Base-by-base conservation (phyloP, 2,113 vertebrate genomes). In the Notothenia rossii region DNA sequence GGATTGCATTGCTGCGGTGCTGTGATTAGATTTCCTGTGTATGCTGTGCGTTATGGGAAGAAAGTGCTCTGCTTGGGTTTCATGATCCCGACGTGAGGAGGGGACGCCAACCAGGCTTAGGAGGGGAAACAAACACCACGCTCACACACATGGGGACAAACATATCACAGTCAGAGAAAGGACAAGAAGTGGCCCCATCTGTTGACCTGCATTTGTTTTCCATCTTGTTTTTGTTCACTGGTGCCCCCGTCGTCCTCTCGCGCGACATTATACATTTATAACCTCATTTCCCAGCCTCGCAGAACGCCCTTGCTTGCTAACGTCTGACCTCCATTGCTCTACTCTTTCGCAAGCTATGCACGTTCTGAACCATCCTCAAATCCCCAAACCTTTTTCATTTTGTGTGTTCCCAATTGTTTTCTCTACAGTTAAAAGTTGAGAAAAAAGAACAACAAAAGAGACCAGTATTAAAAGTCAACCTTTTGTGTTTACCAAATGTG, bases 21-120 rank as follows among this genome's bases (percentile, higher is more conserved):
- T 73, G 80, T 88, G 88, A 93, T 92, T 92, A 83, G 66, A 89
- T 89, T 91, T 89, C 92, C 86, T 92, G 92, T 92, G 91, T 89
- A 86, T 82, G 75, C 79, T 75, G 29, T 17, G 48, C 48, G 61
- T 82, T 88, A 84, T 82, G 74, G 66, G 77, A 86, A 81, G 85
- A 80, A 89, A 90, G 62, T 45, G 25, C 43, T 60, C 70, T 17
- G 48, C 59, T 86, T 89, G 40, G 54, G 79, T 86, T 85, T 81
- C 77, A 86, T 86, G 83, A 49, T 43, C 29, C 79, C 22, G 77
- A 84, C 65, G 48, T 83, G 56, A 22, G 22, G 72, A 54, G 51
- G 48, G 18, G 55, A 72, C 50, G 67, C 79, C 70, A 72, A 13
- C 0, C 1, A 62, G 64, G 81, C 77, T 86, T 65, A 60, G 51